Evolutionary conservation across 2,888 invertebrate genomes (phyloP), one percentile per base, ranked within the genome.

Genomic region (Neoitamus cyanurus): DNA sequence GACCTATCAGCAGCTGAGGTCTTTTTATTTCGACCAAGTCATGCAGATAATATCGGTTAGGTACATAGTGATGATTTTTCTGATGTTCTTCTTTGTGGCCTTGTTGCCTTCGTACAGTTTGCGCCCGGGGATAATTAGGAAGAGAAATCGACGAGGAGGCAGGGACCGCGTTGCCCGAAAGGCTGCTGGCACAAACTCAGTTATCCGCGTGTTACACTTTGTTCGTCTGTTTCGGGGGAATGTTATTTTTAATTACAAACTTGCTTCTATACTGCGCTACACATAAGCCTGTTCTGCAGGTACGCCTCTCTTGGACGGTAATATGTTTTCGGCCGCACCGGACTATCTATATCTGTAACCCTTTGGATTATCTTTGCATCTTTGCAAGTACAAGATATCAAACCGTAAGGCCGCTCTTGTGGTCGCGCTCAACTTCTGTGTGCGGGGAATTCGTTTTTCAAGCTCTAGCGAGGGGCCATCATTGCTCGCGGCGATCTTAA

Each of bases 241-340:
- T 85, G 85, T 85, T 85, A 84, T 84, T 85, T 85, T 85, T 85
- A 85, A 85, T 85, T 84, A 85, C 85, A 85, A 84, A 85, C 82
- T 85, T 83, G 84, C 85, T 84, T 73, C 85, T 84, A 37, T 37
- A 48, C 30, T 73, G 42, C 42, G 42, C 36, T 46, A 20, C 77
- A 36, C 36, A 77, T 46, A 30, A 36, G 77, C 13, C 73, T 15
- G 73, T 73, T 46, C 42, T 77, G 13, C 46, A 77, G 77, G 42
- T 42, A 77, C 77, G 77, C 77, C 77, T 77, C 77, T 42, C 28
- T 4, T 37, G 20, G 28, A 9, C 20, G 25, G 36, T 77, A 30
- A 46, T 37, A n/a, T 20, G 20, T 30, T 37, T 37, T 77, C 77
- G 25, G 46, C 9, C n/a, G 30, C 73, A 73, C 25, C 46, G 28